Evolutionary conservation across 2,113 vertebrate species (phyloP).

Genomic region (Periophthalmus modestus): DNA sequence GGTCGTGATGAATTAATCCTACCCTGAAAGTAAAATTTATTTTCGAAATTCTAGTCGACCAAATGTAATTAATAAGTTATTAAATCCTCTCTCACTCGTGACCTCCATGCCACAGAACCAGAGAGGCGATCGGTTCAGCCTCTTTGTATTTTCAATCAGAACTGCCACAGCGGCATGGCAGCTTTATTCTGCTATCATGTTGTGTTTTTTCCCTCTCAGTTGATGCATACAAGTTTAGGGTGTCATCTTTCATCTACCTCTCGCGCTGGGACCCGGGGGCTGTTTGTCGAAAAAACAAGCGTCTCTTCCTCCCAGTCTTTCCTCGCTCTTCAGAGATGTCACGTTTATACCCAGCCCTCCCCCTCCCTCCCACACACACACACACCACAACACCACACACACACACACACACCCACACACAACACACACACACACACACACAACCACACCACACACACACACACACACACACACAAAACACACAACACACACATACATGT

Average conservation of each 20-base stretch:
- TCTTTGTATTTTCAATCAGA: neutral
- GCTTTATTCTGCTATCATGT: constrained; percentile 11
- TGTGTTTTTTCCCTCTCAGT: neutral
- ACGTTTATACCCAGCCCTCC: constrained; percentile 16
- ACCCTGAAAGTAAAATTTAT: neutral
- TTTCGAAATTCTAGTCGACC: neutral
- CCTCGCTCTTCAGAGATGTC: constrained; percentile 23
- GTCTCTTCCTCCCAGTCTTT: constrained; percentile 19
- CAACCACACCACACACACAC: too few relatives aligned
- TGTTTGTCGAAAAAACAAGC: constrained; percentile 22
- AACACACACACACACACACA: too few relatives aligned
- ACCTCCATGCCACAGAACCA: constrained; percentile 18
- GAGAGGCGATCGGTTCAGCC: neutral
- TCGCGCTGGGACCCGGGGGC: constrained; percentile 1
- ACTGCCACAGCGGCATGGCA: constrained; percentile 4
- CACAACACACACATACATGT: too few relatives aligned
- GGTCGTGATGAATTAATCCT: neutral
- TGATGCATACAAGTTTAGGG: constrained; percentile 45
- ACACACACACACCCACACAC: too few relatives aligned
- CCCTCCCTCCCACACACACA: constrained; percentile 21
- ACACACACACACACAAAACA: too few relatives aligned
- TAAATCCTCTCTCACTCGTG: neutral
- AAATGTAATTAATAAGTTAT: neutral
- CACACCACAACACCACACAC: too few relatives aligned
- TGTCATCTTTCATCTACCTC: constrained; percentile 42